phyloP scores from a whole-genome alignment of 37 sponge, comb jelly and placozoan species.

The Diacarnus erythraeanus region DNA sequence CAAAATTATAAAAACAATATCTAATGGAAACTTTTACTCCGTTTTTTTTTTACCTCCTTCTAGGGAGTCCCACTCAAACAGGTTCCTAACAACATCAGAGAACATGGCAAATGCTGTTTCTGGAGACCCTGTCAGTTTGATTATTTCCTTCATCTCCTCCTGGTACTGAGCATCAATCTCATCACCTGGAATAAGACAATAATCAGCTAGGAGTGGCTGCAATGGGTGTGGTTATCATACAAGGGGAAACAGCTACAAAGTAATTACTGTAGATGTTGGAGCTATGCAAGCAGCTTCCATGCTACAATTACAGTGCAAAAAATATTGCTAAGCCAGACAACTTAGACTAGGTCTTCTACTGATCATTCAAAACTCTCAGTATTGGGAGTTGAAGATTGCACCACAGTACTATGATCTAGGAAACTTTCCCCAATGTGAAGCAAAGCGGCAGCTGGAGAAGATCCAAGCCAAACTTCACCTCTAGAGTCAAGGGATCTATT shows the following conservation, averaged over 20 bases:
- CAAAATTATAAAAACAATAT: no score
- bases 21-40: background rate
- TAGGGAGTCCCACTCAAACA: constrained; percentile 64
- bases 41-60: constrained; percentile 23
- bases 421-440: constrained; percentile 97
- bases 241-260: no score
- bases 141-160: constrained; percentile 50
- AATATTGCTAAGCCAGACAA: no score
- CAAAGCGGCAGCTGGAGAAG: no score
- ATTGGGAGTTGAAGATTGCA: constrained; percentile 83
- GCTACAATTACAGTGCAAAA: no score
- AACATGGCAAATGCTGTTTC: constrained; percentile 48
- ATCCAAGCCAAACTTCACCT: no score
- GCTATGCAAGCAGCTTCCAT: no score
- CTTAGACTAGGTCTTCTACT: no score
- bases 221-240: no score
- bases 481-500: no score
- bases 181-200: constrained; percentile 30
- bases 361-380: no score
- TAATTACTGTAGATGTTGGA: no score
- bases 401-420: constrained; percentile 92
- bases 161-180: constrained; percentile 50
- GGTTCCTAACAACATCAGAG: constrained; percentile 32
- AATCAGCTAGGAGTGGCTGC: background rate
- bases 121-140: constrained; percentile 39